Base-by-base conservation (phyloP, 2,797 vertebrate species). In the Enteromius argenteus region DNA sequence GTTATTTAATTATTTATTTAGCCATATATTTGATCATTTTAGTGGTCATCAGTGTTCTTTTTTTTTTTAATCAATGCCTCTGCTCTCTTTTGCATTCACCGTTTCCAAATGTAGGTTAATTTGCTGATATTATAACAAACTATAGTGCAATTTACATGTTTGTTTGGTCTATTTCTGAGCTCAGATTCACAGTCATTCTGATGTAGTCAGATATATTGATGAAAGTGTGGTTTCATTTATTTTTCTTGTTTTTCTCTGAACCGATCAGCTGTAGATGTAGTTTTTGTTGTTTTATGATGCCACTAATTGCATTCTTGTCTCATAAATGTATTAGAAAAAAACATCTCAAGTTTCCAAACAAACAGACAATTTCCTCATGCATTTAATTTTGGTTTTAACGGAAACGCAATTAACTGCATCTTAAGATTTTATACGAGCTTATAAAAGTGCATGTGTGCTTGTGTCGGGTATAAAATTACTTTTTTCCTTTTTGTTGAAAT, bases 401-500 rank as follows among this genome's bases (percentile, higher is more conserved):
- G 89, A 92, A 89, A 88, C 72, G 42, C 81, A 86, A 79, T 84
- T 86, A 83, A 88, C 85, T 71, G 66, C 86, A 84, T 80, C 77
- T 69, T 66, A 85, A 56, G 82, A 46, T 75, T 88, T 87, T 87
- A 84, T 81, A 49, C 73, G 85, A 80, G 51, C 80, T 49, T 84
- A 89, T 90, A 87, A 86, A 87, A 86, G 75, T 79, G 86, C 44
- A 56, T 78, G 83, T 79, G 78, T 74, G 64, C 51, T 79, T 79
- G 69, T 77, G 82, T 87, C 49, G 15, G 62, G 81, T 77, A 85
- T 35, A 88, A 83, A 87, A 78, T 23, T 0, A 49, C 56, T 72
- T 62, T 75, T 64, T 81, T 37, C 81, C 64, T 32, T 80, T 85
- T 90, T 91, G 89, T 89, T 92, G 84, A 39, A 87, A 90, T 87